Base-by-base conservation (phyloP, 1,140 invertebrate species). In the Patella vulgata region DNA sequence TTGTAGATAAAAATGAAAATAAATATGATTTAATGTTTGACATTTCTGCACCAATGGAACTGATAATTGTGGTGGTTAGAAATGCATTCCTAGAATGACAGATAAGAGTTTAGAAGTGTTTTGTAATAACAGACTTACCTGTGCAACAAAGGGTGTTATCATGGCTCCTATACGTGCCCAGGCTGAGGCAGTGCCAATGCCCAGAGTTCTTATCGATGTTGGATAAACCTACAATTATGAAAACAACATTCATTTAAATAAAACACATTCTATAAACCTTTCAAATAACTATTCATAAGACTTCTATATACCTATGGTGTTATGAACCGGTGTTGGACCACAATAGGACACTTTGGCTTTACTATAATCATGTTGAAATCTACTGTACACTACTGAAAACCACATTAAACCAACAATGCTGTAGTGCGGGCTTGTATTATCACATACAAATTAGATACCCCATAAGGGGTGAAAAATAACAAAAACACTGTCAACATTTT, bases 161-260 rank as follows among this genome's bases (percentile, higher is more conserved):
- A 97, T 96, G n/a, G 94, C 94, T 42, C 95, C 95, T 17, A 97
- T 87, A 60, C 95, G 83, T 3, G 95, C 94, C 87, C 95, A 93
- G 1, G 92, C 91, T 68, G 92, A 94, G 75, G 93, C 94, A 3
- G 91, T 90, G 3, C 94, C 95, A 3, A 97, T 90, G 1, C 94
- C 95, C 36, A 95, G 89, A 23, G 93, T 91, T 63, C 94, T 82
- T 44, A 96, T 86, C 52, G 92, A 91, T 4, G 93, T 96, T 0
- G 95, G 94, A 82, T 96, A 96, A 21, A 91, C 77, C 78, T 82
- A 57, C 43, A 58, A 70, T 30, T 27, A 39, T 53, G 6, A 31
- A 8, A 56, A 48, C 17, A 1, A 36, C 33, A 46, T 28, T 48
- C 23, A 50, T 31, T 48, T 19, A 47, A n/a, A 46, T 36, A 30